Percentiles rank a stretch among this genome's conserved stretches.
These are phyloP conservation scores for Muschampia staudingeri DNA, from an alignment of 2,888 invertebrate genomes.

Conservation along the genomic window DNA sequence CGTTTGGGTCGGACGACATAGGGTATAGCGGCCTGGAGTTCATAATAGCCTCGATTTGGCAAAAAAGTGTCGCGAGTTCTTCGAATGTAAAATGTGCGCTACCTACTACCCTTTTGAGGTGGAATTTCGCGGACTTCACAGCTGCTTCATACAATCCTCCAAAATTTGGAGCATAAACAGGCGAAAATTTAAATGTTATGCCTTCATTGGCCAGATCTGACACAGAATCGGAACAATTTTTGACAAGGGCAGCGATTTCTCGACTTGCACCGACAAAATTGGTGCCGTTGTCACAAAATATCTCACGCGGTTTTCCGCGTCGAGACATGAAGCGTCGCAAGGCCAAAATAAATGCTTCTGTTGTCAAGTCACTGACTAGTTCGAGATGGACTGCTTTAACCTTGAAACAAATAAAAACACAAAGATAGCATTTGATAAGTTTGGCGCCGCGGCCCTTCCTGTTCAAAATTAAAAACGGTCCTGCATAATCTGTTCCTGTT, in stretches of 20 bases:
- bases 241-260: not conserved
- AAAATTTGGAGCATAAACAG: not conserved
- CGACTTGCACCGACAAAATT: not conserved
- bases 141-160: not conserved
- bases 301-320: not conserved
- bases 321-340: constrained; percentile 7
- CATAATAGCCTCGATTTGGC: not conserved
- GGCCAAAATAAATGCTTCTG: not conserved
- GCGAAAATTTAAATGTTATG: not conserved
- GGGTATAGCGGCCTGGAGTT: not conserved
- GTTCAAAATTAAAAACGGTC: not conserved
- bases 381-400: not conserved
- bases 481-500: not conserved
- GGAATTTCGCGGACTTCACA: constrained; percentile 2
- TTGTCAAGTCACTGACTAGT: not conserved
- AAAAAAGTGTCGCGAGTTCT: not conserved
- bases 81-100: not conserved
- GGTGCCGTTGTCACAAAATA: constrained; percentile 2
- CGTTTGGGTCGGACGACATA: not conserved
- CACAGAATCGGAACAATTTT: not conserved
- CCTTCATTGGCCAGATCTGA: not conserved
- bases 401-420: constrained; percentile 12
- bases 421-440: not conserved
- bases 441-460: not conserved
- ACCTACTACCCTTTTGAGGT: not conserved